Conservation (phyloP, 2,113 vertebrate species). For the Rhegmatorhina hoffmannsi region DNA sequence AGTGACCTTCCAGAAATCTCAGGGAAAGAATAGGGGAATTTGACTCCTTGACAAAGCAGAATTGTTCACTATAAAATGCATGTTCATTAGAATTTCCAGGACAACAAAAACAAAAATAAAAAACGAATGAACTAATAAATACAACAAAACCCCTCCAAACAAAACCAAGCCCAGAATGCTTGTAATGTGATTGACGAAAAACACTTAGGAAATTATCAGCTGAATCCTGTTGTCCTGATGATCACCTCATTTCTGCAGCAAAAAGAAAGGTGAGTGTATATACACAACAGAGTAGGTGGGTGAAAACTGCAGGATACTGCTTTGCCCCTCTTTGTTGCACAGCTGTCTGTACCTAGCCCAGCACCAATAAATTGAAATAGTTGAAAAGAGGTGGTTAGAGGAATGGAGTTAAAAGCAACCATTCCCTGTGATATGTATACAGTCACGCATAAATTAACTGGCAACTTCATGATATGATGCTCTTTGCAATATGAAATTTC, state of each 20-base stretch:
- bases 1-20: background rate
- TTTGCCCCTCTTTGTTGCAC: background rate
- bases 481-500: background rate
- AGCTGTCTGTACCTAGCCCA: background rate
- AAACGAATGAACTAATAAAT: background rate
- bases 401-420: background rate
- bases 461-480: background rate
- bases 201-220: background rate
- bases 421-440: background rate
- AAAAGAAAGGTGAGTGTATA: background rate
- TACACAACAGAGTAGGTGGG: background rate
- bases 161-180: background rate
- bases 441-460: background rate
- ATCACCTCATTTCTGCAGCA: background rate
- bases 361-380: background rate
- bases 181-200: background rate
- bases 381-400: background rate
- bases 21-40: background rate
- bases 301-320: background rate
- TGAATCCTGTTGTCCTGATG: background rate
- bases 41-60: background rate
- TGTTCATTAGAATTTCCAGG: background rate
- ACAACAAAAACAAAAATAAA: background rate
- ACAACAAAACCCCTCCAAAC: background rate
- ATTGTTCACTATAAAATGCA: background rate